These are phyloP conservation scores for Pseudopleuronectes americanus DNA, from an alignment of 2,797 vertebrate genomes.

Conservation along the genomic window DNA sequence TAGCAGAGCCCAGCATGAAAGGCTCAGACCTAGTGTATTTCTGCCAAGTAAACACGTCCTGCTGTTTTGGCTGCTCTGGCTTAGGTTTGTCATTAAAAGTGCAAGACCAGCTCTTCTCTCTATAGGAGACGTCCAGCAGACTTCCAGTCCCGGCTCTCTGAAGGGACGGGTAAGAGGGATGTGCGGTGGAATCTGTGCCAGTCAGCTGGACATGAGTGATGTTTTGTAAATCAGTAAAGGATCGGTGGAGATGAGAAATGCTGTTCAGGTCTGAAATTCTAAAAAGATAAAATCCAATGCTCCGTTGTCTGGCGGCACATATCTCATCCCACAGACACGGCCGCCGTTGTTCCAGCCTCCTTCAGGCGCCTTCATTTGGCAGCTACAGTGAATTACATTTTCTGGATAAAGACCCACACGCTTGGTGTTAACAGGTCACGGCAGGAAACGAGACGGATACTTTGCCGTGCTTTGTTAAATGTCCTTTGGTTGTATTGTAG, in stretches of 20 bases:
- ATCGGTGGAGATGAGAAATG: slow-evolving; percentile 54
- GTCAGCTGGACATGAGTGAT: slow-evolving; percentile 56
- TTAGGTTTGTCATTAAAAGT: slow-evolving; percentile 77
- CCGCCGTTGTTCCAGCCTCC: slow-evolving; percentile 32
- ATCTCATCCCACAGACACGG: slow-evolving; percentile 46
- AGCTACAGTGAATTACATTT: slow-evolving; percentile 15
- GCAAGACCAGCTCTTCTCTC: slow-evolving; percentile 66
- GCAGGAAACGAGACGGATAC: slow-evolving; percentile 14
- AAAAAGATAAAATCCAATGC: slow-evolving; percentile 39
- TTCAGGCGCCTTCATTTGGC: slow-evolving; percentile 3
- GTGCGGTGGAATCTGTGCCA: slow-evolving; percentile 31
- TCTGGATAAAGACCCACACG: no score
- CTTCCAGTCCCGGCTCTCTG: slow-evolving; percentile 18
- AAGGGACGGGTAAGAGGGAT: slow-evolving; percentile 26
- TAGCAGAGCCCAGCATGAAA: slow-evolving; percentile 68
- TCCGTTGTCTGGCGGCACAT: slow-evolving; percentile 32
- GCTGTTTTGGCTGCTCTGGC: slow-evolving; percentile 68
- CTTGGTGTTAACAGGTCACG: slow-evolving; percentile 14
- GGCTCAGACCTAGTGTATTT: slow-evolving; percentile 64
- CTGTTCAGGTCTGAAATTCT: slow-evolving; percentile 25
- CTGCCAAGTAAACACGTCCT: slow-evolving; percentile 79
- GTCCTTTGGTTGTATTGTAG: slow-evolving; percentile 1
- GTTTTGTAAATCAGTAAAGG: slow-evolving; percentile 46
- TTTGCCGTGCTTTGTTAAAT: slow-evolving; percentile 18
- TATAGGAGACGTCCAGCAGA: slow-evolving; percentile 45